Base-by-base conservation (phyloP, 2,113 vertebrate genomes). In the Mastomys coucha region DNA sequence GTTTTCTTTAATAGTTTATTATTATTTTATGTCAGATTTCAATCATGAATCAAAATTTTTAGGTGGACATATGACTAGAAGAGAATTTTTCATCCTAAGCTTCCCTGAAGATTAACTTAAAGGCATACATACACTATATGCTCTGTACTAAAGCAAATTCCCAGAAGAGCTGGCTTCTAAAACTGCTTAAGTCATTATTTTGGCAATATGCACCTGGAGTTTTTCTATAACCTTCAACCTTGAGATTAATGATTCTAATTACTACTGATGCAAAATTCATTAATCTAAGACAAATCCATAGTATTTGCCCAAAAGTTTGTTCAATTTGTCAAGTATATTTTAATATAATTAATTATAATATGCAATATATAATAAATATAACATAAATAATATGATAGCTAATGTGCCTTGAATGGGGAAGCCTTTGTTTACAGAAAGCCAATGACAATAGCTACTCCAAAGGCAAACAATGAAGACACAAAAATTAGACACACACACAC, bases 101-200 rank as follows among this genome's bases (percentile, higher is more conserved):
- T 24, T 4, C 67, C 92, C 67, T 77, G 14, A n/a, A 75, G 10
- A 36, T 4, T 49, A 53, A 73, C 60, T 42, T 36, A 24, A 70
- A 84, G 49, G 56, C n/a, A 69, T 28, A 67, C 0, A 39, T 28
- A 67, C 0, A 39, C 4, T 65, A n/a, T 5, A 60, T 24, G 39
- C 36, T 75, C 63, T 67, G 20, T 42, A 11, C 20, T 73, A 51
- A 49, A 51, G 20, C n/a, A 58, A 63, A 82, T n/a, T 82, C 72
- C 70, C 60, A 63, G 24, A 77, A 12, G 16, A 65, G 26, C 2
- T 78, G 60, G 42, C 72, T 91, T 84, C 49, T 39, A 49, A 53
- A 87, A 87, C 60, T 96, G 60, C n/a, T 70, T 69, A 53, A 70
- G 80, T 90, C 86, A 82, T 81, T 45, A 85, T 58, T 89, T 93